Evolutionary conservation across 1,140 invertebrate genomes (phyloP), one percentile per base, ranked within the genome.

Genomic region (Potamilus streckersoni): DNA sequence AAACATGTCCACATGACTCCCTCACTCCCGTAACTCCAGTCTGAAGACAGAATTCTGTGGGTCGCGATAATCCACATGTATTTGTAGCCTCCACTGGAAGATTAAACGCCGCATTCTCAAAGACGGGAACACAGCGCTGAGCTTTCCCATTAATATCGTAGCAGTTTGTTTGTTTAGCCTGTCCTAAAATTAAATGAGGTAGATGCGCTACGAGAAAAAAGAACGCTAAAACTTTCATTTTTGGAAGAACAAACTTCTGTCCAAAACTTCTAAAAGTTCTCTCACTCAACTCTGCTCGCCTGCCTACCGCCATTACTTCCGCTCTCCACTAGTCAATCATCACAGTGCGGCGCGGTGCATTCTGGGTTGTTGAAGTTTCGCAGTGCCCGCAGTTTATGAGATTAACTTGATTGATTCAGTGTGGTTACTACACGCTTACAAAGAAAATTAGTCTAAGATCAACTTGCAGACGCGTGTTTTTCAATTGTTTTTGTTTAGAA

Each of bases 51-150:
- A 94, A 99, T 56, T 87, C 88, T 23, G 74, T 82, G 17, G 79
- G 72, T 57, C 74, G 69, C 5, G 78, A 78, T 27, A 85, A 71
- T 13, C 97, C 98, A 86, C 98, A 99, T 4, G 97, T 99, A 88
- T 98, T 99, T 3, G 97, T 98, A 3, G 95, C 95, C 78, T 98
- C 96, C 85, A 99, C 96, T 62, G 91, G 90, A 38, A 84, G 74
- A 74, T 79, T 77, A 90, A 95, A 99, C 2, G 97, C 98, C 4
- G 97, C 96, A 89, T 99, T 99, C 85, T 96, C 96, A 88, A 99
- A 99, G 75, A 95, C 95, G 0, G 98, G 97, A 80, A 97, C 94
- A 89, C 98, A 99, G 91, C 95, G 93, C 94, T 97, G 92, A 19
- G 92, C 86, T 27, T 79, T 73, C 62, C 88, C 86, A 12, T 78